Conservation (phyloP, 2,888 invertebrate species). For the Alviniconcha strummeri region DNA sequence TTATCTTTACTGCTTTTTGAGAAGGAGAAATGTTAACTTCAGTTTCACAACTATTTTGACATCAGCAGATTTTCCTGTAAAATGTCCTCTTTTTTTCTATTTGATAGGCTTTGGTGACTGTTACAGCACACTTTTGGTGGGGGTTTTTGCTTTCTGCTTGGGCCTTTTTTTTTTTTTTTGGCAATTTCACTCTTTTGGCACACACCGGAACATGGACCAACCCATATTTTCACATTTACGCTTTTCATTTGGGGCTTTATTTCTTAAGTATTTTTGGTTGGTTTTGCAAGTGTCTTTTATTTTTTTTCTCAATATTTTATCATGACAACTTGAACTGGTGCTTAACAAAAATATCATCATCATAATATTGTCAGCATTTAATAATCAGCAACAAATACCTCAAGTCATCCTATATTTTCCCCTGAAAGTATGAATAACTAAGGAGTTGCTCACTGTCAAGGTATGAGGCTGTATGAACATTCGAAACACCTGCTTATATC, state of each 20-base stretch:
- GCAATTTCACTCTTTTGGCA: not conserved
- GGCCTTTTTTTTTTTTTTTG: too few relatives aligned
- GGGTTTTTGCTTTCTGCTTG: too few relatives aligned
- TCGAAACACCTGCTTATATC: slow-evolving; percentile 42
- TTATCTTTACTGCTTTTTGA: too few relatives aligned
- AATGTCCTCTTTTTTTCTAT: too few relatives aligned
- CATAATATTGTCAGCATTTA: not conserved
- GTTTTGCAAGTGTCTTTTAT: not conserved
- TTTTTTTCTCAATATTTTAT: not conserved
- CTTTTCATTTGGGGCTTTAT: not conserved
- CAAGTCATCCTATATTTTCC: not conserved
- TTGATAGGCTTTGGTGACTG: too few relatives aligned
- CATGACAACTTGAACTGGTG: slow-evolving; percentile 9
- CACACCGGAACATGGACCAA: slow-evolving; percentile 9
- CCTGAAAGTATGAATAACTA: slow-evolving; percentile 3
- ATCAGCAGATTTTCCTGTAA: too few relatives aligned
- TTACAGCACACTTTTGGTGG: too few relatives aligned
- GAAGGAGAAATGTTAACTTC: too few relatives aligned
- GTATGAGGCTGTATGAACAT: slow-evolving; percentile 42
- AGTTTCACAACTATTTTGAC: too few relatives aligned
- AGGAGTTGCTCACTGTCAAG: slow-evolving; percentile 16
- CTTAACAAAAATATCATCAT: slow-evolving; percentile 12
- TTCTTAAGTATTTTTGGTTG: not conserved
- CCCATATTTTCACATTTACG: slow-evolving; percentile 3
- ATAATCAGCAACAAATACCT: slow-evolving; percentile 24